phyloP scores from a whole-genome alignment of 2,888 invertebrate species.

The Papilio elwesi region DNA sequence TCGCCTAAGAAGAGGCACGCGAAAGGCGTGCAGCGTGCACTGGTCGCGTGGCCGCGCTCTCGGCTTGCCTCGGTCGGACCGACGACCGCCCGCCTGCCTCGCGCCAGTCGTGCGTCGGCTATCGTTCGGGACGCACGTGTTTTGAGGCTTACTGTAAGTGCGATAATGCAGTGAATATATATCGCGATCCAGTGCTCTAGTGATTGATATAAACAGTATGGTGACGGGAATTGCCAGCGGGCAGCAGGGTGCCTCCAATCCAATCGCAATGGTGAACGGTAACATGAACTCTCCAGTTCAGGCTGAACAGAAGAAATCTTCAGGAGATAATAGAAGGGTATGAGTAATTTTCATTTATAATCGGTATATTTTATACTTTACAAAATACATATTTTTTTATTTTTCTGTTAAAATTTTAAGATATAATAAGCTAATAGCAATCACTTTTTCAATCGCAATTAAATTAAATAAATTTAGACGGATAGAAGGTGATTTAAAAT shows the following conservation, averaged over 20 bases:
- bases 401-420: no score
- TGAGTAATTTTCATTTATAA: conserved; percentile 48
- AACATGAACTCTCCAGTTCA: conserved; percentile 62
- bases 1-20: conserved; percentile 57
- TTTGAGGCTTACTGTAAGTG: not conserved
- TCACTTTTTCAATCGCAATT: no score
- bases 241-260: conserved; percentile 62
- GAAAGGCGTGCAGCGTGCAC: conserved; percentile 63
- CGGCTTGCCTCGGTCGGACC: conserved; percentile 45
- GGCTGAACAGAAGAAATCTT: conserved; percentile 66
- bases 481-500: no score
- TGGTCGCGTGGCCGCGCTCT: conserved; percentile 65
- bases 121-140: conserved; percentile 55
- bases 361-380: not conserved
- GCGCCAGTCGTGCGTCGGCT: conserved; percentile 75
- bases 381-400: conserved; percentile 1
- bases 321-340: conserved; percentile 75
- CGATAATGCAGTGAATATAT: conserved; percentile 46
- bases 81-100: conserved; percentile 46
- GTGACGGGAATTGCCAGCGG: conserved; percentile 73
- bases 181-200: conserved; percentile 46
- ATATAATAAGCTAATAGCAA: no score
- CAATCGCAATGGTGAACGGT: conserved; percentile 49
- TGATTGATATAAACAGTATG: conserved; percentile 59
- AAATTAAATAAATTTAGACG: no score